Percentiles rank a stretch among this genome's conserved stretches.
Evolutionary conservation across 2,888 invertebrate species (phyloP).

Genomic region (Drosophila kambysellisi): DNA sequence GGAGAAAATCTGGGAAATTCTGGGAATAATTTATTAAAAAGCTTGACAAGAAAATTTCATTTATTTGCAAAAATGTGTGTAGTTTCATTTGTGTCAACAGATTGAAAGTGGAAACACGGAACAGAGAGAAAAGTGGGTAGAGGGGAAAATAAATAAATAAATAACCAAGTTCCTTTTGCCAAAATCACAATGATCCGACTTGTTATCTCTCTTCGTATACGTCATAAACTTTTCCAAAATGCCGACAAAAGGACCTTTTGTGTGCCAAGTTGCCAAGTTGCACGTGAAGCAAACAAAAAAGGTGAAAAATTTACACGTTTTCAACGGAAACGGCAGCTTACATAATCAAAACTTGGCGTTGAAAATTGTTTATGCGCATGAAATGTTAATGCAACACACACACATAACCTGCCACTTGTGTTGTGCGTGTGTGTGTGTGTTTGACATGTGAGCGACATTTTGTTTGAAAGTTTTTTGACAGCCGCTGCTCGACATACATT

Average conservation of each 20-base stretch:
- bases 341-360: conserved; percentile 70
- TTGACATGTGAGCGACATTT: conserved; percentile 79
- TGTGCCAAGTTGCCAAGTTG: conserved; percentile 28
- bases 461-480: conserved; percentile 79
- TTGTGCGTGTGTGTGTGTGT: conserved; percentile 34
- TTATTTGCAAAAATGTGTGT: neutral
- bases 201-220: conserved; percentile 7
- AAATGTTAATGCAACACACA: conserved; percentile 72
- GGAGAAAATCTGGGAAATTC: neutral
- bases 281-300: neutral
- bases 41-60: neutral
- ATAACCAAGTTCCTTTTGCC: neutral
- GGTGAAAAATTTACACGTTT: conserved; percentile 40
- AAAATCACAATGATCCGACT: conserved; percentile 2
- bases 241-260: neutral
- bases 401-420: conserved; percentile 40
- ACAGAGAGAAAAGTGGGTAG: too few relatives aligned
- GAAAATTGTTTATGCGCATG: conserved; percentile 75
- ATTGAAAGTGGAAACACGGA: conserved; percentile 1
- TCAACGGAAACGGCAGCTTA: conserved; percentile 49
- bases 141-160: neutral
- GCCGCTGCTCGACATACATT: conserved; percentile 51
- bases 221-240: conserved; percentile 31
- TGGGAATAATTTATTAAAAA: neutral
- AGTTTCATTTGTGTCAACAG: neutral